These are phyloP conservation scores for Chrysomela aeneicollis DNA, from an alignment of 2,888 invertebrate species.

Conservation along the genomic window DNA sequence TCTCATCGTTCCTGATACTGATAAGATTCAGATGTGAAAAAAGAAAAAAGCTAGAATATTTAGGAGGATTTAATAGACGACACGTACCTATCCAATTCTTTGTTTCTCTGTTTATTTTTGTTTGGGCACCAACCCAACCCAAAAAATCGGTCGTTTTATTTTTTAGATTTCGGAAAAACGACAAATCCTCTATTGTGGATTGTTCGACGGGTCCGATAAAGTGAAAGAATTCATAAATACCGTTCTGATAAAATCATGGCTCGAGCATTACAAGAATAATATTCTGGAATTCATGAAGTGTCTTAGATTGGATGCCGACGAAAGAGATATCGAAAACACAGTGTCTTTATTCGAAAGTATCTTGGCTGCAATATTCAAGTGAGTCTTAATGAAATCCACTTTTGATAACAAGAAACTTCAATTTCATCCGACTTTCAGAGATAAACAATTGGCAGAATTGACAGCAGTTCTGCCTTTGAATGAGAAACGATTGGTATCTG, in stretches of 20 bases:
- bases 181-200: slow-evolving; percentile 68
- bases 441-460: slow-evolving; percentile 8
- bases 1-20: too few relatives aligned
- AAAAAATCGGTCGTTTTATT: slow-evolving; percentile 42
- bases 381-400: slow-evolving; percentile 48
- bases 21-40: too few relatives aligned
- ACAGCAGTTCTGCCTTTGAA: slow-evolving; percentile 25
- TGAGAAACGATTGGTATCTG: slow-evolving; percentile 62
- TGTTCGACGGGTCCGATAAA: slow-evolving; percentile 68
- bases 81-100: too few relatives aligned
- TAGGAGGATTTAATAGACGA: too few relatives aligned
- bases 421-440: slow-evolving; percentile 19
- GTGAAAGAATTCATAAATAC: slow-evolving; percentile 62
- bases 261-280: slow-evolving; percentile 75
- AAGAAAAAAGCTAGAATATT: too few relatives aligned
- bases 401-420: too few relatives aligned
- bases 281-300: slow-evolving; percentile 76
- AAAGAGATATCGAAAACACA: slow-evolving; percentile 70
- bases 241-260: slow-evolving; percentile 76
- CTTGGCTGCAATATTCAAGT: slow-evolving; percentile 67
- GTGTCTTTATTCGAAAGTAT: slow-evolving; percentile 65
- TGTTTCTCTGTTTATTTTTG: too few relatives aligned
- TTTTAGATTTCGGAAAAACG: slow-evolving; percentile 71
- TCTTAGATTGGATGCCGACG: slow-evolving; percentile 75
- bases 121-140: too few relatives aligned